Evolutionary conservation across 2,888 invertebrate species (phyloP).

Genomic region (Gerris lacustris): DNA sequence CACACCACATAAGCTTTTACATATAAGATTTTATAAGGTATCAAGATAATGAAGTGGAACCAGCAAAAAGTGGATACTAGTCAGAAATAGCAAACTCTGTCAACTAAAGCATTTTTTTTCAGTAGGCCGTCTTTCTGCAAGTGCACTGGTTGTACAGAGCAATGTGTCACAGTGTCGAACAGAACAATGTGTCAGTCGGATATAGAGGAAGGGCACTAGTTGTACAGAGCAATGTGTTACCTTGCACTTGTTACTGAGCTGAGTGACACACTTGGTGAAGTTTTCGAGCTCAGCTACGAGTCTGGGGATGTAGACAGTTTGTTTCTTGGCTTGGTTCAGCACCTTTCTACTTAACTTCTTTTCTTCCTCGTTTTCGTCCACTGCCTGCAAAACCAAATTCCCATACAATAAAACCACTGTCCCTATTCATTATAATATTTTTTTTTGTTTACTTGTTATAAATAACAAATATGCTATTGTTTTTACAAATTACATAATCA

Average conservation of each 20-base stretch:
- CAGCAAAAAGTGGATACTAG: too few relatives aligned
- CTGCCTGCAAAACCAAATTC: conserved; percentile 16
- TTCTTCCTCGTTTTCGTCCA: conserved; percentile 30
- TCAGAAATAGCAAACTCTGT: too few relatives aligned
- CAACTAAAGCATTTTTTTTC: too few relatives aligned
- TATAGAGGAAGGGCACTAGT: too few relatives aligned
- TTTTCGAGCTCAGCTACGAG: conserved; percentile 53
- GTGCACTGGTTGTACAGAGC: too few relatives aligned
- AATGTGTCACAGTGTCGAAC: too few relatives aligned
- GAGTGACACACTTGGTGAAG: conserved; percentile 37
- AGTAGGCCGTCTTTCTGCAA: too few relatives aligned
- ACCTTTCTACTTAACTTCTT: conserved; percentile 34
- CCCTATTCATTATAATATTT: neutral
- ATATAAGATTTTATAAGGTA: too few relatives aligned
- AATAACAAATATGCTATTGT: neutral
- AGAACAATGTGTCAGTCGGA: too few relatives aligned
- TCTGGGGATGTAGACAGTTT: conserved; percentile 51
- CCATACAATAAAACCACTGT: neutral
- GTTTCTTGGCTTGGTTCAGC: conserved; percentile 33
- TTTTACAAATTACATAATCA: too few relatives aligned
- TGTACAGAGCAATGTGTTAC: conserved; percentile 19
- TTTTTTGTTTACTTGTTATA: neutral
- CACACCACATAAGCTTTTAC: too few relatives aligned
- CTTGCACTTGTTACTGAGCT: conserved; percentile 32
- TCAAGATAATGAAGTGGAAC: too few relatives aligned